Conservation (phyloP, 1,140 invertebrate species). For the Myzus persicae region DNA sequence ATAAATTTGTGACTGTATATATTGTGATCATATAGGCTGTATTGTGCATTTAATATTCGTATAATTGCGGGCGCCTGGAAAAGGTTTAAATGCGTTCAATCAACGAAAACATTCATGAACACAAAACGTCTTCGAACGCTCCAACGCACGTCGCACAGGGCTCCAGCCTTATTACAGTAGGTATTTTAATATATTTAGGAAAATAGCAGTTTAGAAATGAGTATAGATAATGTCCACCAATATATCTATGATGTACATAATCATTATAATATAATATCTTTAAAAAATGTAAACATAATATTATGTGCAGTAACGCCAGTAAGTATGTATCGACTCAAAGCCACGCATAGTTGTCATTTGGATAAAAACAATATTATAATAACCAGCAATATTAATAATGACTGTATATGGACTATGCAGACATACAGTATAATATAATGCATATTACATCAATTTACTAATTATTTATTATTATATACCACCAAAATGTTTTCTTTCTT, state of each 20-base stretch:
- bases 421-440: no score
- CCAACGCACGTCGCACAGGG: no score
- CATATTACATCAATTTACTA: neutral
- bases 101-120: no score
- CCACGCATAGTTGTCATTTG: neutral
- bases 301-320: neutral
- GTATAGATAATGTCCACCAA: neutral
- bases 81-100: no score
- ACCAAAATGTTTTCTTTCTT: neutral
- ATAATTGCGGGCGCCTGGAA: no score
- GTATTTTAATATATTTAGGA: neutral
- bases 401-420: no score
- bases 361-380: neutral
- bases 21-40: no score
- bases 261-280: neutral
- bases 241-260: neutral
- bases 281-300: neutral
- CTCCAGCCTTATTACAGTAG: no score
- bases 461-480: neutral
- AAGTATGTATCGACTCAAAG: neutral
- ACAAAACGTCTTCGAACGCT: no score
- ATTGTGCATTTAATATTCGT: no score
- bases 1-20: no score
- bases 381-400: no score
- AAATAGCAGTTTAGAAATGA: neutral